These are phyloP conservation scores for Aphyosemion australe DNA, from an alignment of 2,113 vertebrate species.

Conservation along the genomic window DNA sequence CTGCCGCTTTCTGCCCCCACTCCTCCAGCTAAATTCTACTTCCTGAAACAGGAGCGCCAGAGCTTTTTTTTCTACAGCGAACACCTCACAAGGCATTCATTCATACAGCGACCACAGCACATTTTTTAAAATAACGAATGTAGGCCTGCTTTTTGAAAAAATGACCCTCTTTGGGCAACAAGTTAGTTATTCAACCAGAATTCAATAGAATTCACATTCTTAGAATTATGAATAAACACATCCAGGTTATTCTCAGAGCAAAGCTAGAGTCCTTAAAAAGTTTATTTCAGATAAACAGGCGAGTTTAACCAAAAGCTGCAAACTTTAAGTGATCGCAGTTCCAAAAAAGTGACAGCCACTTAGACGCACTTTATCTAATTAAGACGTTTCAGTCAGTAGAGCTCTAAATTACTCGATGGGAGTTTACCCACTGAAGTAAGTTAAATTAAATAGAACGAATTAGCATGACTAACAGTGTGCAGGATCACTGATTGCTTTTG, in stretches of 20 bases:
- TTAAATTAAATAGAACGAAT: constrained; percentile 37
- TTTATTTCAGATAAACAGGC: not conserved
- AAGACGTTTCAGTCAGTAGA: constrained; percentile 21
- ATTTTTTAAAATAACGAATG: no score
- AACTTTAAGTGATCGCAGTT: constrained; percentile 13
- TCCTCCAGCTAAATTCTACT: no score
- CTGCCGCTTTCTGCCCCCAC: no score
- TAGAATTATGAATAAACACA: no score
- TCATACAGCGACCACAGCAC: no score
- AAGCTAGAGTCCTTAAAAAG: not conserved
- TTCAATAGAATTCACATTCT: no score
- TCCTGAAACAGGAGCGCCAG: no score
- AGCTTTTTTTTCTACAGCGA: no score
- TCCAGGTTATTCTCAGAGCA: not conserved
- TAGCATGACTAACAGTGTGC: constrained; percentile 17
- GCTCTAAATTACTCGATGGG: constrained; percentile 36
- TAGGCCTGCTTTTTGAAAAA: no score
- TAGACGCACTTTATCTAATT: constrained; percentile 25
- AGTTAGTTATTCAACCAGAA: no score
- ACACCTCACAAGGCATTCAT: no score
- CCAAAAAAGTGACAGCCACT: constrained; percentile 2
- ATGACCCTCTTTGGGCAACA: no score
- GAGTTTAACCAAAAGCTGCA: constrained; percentile 8
- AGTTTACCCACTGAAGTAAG: constrained; percentile 20
- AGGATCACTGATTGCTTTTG: constrained; percentile 19